phyloP scores from a whole-genome alignment of 2,113 vertebrate species.

The Eulemur rufifrons region DNA sequence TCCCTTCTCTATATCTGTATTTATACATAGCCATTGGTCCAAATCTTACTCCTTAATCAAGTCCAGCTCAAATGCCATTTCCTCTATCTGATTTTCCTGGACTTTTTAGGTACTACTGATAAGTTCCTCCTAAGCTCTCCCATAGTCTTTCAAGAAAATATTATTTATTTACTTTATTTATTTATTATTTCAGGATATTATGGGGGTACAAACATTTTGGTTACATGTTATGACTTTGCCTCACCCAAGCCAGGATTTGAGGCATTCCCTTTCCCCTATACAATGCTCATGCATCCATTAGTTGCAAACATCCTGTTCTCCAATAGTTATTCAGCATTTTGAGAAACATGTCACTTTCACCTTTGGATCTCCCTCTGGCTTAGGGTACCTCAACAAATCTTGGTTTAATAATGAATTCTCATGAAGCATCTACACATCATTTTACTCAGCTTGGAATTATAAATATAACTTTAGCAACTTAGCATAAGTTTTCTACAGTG shows the following conservation, averaged over 20 bases:
- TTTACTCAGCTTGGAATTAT: background rate
- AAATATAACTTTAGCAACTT: background rate
- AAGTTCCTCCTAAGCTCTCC: background rate
- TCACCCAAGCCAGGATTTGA: too few species aligned
- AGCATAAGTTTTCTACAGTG: background rate
- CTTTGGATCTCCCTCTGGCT: background rate
- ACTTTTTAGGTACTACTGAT: background rate
- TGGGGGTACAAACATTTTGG: too few species aligned
- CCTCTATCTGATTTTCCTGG: background rate
- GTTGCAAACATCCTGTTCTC: background rate
- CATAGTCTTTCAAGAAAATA: background rate
- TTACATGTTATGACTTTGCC: too few species aligned
- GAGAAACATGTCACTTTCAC: background rate
- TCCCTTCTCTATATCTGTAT: background rate
- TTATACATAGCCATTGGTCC: background rate
- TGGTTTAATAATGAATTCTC: background rate
- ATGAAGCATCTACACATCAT: background rate
- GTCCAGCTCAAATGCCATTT: background rate
- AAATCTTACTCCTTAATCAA: background rate
- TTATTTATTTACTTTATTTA: background rate
- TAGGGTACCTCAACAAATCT: background rate
- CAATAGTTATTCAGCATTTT: background rate
- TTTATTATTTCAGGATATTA: too few species aligned
- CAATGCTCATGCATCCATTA: too few species aligned
- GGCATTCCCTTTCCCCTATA: too few species aligned